A percentile compares a stretch with the other conserved stretches of the same genome.
Conservation (phyloP, 2,888 invertebrate species). For the Luffia ferchaultella region DNA sequence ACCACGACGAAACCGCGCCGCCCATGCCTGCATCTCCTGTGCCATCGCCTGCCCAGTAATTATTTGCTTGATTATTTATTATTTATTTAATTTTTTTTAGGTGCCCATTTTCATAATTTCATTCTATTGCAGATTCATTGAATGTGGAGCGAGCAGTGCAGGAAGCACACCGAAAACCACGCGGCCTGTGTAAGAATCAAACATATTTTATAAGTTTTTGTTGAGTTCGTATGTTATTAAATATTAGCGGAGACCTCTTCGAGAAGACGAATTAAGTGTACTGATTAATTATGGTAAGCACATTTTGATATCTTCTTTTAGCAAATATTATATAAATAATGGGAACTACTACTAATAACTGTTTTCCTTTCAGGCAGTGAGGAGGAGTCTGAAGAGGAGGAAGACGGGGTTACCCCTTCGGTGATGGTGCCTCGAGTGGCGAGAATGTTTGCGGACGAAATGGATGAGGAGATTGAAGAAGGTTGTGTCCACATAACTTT, state of each 20-base stretch:
- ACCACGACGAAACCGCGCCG: no score
- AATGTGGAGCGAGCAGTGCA: no score
- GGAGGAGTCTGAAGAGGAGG: slow-evolving; percentile 2
- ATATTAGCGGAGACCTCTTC: slow-evolving; percentile 1
- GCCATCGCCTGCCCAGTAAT: not conserved
- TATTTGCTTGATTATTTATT: not conserved
- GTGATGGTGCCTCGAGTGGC: slow-evolving; percentile 3
- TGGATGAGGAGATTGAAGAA: no score
- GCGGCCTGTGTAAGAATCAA: no score
- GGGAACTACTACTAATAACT: slow-evolving; percentile 6
- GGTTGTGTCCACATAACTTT: no score
- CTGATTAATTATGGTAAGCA: slow-evolving; percentile 5
- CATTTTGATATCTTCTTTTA: slow-evolving; percentile 3
- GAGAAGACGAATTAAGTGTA: slow-evolving; percentile 3
- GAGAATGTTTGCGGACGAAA: slow-evolving; percentile 4
- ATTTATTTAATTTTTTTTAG: not conserved
- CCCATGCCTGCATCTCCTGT: not conserved
- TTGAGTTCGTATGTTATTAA: slow-evolving; percentile 1
- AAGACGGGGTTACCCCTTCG: slow-evolving; percentile 1
- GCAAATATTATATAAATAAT: slow-evolving; percentile 5
- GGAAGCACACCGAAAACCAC: no score
- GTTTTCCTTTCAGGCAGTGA: slow-evolving; percentile 6
- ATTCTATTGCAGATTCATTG: slow-evolving; percentile 3
- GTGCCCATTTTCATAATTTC: not conserved
- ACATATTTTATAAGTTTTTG: no score